These are phyloP conservation scores for Drosophila imparisetae DNA, from an alignment of 2,888 invertebrate genomes.

Conservation along the genomic window DNA sequence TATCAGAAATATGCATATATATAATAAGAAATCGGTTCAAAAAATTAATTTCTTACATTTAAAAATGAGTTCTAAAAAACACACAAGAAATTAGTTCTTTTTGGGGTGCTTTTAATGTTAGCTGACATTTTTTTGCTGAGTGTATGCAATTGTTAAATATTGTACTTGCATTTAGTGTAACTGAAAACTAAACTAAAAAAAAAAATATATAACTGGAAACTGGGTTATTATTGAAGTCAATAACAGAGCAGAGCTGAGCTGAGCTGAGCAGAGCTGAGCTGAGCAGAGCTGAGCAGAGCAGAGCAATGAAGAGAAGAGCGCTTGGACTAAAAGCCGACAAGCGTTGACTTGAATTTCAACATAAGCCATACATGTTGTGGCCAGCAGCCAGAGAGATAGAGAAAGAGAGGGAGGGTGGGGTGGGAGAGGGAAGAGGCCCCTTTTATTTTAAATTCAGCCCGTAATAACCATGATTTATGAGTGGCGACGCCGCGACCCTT, in stretches of 20 bases:
- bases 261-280: not conserved
- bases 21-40: not conserved
- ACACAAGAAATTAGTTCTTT: accelerated
- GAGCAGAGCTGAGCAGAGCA: not conserved
- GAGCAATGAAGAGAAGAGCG: slow-evolving; percentile 2
- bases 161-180: slow-evolving; percentile 25
- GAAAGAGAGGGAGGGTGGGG: slow-evolving; percentile 14
- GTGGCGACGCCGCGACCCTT: slow-evolving; percentile 23
- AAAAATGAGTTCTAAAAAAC: not conserved
- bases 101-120: not conserved
- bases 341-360: slow-evolving; percentile 63
- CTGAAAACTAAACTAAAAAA: slow-evolving; percentile 7
- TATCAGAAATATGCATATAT: not conserved
- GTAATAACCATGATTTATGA: slow-evolving; percentile 65
- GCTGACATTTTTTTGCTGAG: not conserved
- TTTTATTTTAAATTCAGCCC: slow-evolving; percentile 41
- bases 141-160: slow-evolving; percentile 5
- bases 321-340: slow-evolving; percentile 30
- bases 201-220: slow-evolving; percentile 27
- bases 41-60: not conserved
- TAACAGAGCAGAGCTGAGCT: slow-evolving; percentile 9
- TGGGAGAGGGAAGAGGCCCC: slow-evolving; percentile 34
- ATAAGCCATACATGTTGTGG: slow-evolving; percentile 53
- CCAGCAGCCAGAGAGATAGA: slow-evolving; percentile 15
- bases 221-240: slow-evolving; percentile 56